Base-by-base conservation (phyloP, 2,797 vertebrate species). In the Microchirus variegatus region DNA sequence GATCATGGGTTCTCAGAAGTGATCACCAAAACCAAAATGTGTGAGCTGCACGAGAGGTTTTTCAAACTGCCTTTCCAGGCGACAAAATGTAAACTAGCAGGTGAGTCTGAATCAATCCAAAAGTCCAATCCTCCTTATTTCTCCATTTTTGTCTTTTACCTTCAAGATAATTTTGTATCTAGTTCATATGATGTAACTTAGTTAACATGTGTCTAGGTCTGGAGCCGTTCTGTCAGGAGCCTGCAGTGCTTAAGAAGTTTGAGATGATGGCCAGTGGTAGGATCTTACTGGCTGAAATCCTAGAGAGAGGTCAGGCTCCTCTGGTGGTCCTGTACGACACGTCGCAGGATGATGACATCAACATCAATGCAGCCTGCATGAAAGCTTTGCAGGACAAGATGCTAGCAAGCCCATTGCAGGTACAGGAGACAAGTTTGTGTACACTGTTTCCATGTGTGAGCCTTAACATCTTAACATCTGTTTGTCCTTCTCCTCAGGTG, bases 331-430 rank as follows among this genome's bases (percentile, higher is more conserved):
- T 99, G 15, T 99, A 99, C 16, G 97, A 99, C 72, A 99, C 96
- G 3, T 98, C 97, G 0, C 96, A 98, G 81, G 97, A 99, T 58
- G 96, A 99, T 0, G 97, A 99, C 22, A 85, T 99, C 81, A 99
- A 99, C 84, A 96, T 99, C 74, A 99, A 99, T 17, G 91, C 95
- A 15, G 91, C 90, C 61, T 99, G 97, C 84, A 82, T 96, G 84
- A 97, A 95, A 88, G 92, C 93, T 9, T 70, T 98, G 64, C 93
- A 92, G 67, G 96, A 98, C 87, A 95, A 91, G 81, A 94, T 94
- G 0, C 88, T 99, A 51, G 89, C 93, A 59, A 90, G 92, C 77
- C 92, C 93, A 9, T 80, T 97, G 53, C 92, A 98, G 97, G 97
- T 99, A 68, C 48, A 1, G 9, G 6, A 49, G 44, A 43, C 11